A percentile compares a stretch with the other conserved stretches of the same genome.
phyloP scores from a whole-genome alignment of 2,113 vertebrate species.

The Mesembrinibis cayennensis region DNA sequence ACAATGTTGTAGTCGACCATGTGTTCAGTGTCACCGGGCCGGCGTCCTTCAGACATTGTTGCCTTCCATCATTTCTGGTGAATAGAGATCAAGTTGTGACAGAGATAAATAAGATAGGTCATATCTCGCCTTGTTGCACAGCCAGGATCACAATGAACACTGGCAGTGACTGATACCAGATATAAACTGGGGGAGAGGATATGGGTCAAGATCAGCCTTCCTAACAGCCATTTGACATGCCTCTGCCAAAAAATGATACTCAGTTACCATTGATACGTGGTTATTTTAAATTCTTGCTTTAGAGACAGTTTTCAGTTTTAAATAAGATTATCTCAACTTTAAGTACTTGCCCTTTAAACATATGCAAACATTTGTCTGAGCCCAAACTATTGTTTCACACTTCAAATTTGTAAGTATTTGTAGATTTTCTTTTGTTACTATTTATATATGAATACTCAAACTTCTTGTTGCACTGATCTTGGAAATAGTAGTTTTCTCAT shows the following conservation, averaged over 20 bases:
- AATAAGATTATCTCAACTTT: not conserved
- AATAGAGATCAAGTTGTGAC: constrained; percentile 56
- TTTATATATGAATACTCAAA: not conserved
- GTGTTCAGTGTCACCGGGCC: constrained; percentile 72
- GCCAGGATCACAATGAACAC: constrained; percentile 50
- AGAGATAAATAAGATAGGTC: constrained; percentile 74
- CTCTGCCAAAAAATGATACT: not conserved
- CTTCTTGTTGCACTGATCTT: not conserved
- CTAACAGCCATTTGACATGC: not conserved
- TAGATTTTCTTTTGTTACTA: not conserved
- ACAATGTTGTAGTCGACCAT: constrained; percentile 62
- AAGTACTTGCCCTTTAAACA: not conserved
- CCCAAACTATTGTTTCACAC: not conserved
- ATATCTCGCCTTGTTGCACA: constrained; percentile 58
- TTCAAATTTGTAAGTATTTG: not conserved
- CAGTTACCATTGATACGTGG: not conserved
- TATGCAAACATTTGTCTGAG: not conserved
- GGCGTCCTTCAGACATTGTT: constrained; percentile 68
- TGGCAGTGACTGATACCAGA: constrained; percentile 66
- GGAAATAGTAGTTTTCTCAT: not conserved
- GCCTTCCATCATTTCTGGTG: constrained; percentile 56
- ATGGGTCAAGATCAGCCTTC: not conserved
- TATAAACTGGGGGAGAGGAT: not conserved
- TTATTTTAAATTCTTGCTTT: not conserved
- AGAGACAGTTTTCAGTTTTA: not conserved